phyloP scores from a whole-genome alignment of 2,113 vertebrate species.

The Callithrix jacchus region DNA sequence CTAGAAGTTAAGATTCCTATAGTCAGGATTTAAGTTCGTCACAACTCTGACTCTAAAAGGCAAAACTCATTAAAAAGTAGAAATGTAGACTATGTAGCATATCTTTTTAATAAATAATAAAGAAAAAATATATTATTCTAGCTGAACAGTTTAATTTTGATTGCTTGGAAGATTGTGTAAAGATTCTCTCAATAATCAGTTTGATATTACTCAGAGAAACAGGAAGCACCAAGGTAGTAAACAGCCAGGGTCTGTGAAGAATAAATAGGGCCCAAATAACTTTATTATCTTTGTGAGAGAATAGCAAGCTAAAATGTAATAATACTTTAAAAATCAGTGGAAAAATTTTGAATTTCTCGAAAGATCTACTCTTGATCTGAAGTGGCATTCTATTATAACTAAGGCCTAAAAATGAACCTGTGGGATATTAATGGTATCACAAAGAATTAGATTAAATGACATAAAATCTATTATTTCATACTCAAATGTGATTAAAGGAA shows the following conservation, averaged over 20 bases:
- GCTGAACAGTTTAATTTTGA: background rate
- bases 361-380: background rate
- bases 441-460: background rate
- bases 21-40: background rate
- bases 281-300: background rate
- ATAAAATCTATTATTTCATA: background rate
- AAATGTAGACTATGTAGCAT: background rate
- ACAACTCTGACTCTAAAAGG: background rate
- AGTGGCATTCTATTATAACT: background rate
- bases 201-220: background rate
- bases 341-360: background rate
- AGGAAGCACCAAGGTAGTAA: background rate
- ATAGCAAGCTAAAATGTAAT: background rate
- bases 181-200: background rate
- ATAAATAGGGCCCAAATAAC: background rate
- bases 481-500: slow-evolving; percentile 1
- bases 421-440: too few relatives aligned
- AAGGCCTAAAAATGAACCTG: background rate
- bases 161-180: background rate
- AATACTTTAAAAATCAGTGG: background rate
- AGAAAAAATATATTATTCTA: background rate
- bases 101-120: slow-evolving; percentile 8
- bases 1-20: background rate
- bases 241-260: background rate
- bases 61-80: background rate